Evolutionary conservation across 2,113 vertebrate genomes (phyloP).

Genomic region (Hippopotamus amphibius): DNA sequence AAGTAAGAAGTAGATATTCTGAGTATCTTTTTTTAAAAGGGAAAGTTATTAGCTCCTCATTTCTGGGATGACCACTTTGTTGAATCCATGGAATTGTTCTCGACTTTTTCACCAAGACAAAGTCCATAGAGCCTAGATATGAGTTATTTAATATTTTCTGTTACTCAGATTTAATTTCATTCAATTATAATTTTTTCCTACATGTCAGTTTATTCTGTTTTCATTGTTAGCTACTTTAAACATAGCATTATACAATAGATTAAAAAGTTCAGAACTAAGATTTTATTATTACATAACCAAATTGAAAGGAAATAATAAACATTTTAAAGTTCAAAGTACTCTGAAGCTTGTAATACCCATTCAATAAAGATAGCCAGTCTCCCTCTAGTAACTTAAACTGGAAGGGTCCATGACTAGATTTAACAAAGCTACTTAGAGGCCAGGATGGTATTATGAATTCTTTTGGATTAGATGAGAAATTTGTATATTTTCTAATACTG

Average conservation of each 20-base stretch:
- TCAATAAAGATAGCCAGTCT: background rate
- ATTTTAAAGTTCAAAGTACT: background rate
- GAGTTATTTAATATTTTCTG: slow-evolving; percentile 20
- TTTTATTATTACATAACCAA: background rate
- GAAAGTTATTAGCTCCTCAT: background rate
- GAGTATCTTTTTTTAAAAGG: background rate
- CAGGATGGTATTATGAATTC: background rate
- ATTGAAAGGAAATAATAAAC: background rate
- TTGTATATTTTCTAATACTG: background rate
- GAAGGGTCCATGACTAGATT: background rate
- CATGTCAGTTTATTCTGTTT: background rate
- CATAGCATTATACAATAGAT: background rate
- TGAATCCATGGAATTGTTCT: background rate
- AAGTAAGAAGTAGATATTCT: background rate
- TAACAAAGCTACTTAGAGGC: background rate
- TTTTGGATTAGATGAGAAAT: background rate
- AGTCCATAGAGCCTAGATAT: background rate
- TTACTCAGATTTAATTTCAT: background rate
- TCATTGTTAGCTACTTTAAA: background rate
- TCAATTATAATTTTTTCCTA: background rate
- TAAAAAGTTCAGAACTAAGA: background rate
- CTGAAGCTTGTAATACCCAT: background rate
- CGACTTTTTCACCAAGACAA: background rate
- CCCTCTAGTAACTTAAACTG: background rate
- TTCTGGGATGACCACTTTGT: background rate